Conservation (phyloP, 2,888 invertebrate species). For the Pammene aurita region DNA sequence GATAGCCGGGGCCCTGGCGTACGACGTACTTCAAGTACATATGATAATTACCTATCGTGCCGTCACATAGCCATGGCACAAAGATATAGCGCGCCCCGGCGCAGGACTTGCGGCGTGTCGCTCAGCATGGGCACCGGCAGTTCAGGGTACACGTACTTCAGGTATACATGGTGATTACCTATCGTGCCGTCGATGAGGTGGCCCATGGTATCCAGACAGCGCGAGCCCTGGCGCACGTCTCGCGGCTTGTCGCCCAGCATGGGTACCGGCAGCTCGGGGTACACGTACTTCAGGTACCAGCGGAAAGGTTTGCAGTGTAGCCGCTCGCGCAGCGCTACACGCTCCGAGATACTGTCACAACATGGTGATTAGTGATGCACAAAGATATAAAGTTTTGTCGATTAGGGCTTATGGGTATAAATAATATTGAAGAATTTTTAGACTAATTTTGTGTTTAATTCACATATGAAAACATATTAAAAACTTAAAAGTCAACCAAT, state of each 20-base stretch:
- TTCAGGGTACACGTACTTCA: background rate
- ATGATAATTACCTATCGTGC: conserved; percentile 86
- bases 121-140: background rate
- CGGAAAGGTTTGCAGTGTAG: conserved; percentile 97
- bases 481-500: too few relatives aligned
- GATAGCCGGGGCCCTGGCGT: conserved; percentile 91
- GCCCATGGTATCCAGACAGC: conserved; percentile 97
- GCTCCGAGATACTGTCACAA: conserved; percentile 89
- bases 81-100: too few relatives aligned
- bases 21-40: conserved; percentile 64
- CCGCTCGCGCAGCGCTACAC: conserved; percentile 89
- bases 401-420: too few relatives aligned
- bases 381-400: background rate
- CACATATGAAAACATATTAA: too few relatives aligned
- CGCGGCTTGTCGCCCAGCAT: conserved; percentile 82
- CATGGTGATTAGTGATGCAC: background rate
- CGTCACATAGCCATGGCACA: too few relatives aligned
- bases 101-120: too few relatives aligned
- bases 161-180: conserved; percentile 71
- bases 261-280: conserved; percentile 93
- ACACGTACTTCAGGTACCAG: conserved; percentile 97
- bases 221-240: conserved; percentile 90
- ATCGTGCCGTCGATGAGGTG: conserved; percentile 93
- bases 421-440: too few relatives aligned
- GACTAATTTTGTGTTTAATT: too few relatives aligned